These are phyloP conservation scores for Cyanoliseus patagonus DNA, from an alignment of 2,113 vertebrate species.

Conservation along the genomic window DNA sequence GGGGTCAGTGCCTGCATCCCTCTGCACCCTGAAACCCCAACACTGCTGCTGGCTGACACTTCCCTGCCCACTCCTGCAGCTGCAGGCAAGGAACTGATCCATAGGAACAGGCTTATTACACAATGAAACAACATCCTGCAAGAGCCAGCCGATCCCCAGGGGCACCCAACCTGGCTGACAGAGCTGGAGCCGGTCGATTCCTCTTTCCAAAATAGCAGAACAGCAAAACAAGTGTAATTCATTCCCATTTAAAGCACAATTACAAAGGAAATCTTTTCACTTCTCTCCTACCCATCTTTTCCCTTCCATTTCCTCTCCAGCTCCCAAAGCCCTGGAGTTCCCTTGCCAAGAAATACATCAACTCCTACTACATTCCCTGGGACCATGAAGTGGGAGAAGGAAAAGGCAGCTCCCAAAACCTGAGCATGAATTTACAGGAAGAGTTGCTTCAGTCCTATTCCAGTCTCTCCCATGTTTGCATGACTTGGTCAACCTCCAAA, in stretches of 20 bases:
- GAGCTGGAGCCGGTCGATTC: background rate
- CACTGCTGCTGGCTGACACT: background rate
- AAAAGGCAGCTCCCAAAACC: background rate
- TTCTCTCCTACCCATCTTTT: background rate
- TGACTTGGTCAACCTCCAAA: background rate
- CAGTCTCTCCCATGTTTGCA: background rate
- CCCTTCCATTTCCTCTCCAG: background rate
- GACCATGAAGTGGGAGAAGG: accelerated
- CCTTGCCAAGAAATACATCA: background rate
- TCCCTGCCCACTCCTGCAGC: background rate
- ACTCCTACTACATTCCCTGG: background rate
- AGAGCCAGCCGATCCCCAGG: background rate
- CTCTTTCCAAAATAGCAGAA: background rate
- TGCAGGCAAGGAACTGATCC: background rate
- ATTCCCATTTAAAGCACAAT: background rate
- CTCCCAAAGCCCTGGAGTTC: background rate
- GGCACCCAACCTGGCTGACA: background rate
- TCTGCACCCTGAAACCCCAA: background rate
- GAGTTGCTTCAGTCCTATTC: background rate
- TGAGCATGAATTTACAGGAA: accelerated
- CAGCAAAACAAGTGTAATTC: background rate
- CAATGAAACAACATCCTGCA: background rate
- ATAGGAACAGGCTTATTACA: background rate
- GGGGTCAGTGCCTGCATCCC: background rate
- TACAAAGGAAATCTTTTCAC: background rate